A percentile compares a stretch with the other conserved stretches of the same genome.
These are phyloP conservation scores for Onychostruthus taczanowskii DNA, from an alignment of 2,113 vertebrate species.

Conservation along the genomic window DNA sequence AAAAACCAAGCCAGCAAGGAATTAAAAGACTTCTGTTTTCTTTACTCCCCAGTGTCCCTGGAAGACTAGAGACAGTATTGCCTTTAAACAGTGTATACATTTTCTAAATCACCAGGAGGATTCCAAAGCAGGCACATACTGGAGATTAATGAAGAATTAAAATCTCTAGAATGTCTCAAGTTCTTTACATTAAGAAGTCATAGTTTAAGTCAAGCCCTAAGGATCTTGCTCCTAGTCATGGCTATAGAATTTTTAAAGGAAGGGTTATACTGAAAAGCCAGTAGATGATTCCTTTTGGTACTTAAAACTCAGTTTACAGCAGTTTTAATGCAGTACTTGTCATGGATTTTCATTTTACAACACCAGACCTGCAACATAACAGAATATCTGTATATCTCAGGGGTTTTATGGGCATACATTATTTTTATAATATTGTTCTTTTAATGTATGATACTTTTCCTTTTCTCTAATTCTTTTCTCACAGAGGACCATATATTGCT, in stretches of 20 bases:
- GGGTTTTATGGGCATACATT: neutral
- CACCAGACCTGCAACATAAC: neutral
- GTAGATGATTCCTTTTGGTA: neutral
- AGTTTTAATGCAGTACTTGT: neutral
- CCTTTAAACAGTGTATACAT: neutral
- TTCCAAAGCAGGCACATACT: neutral
- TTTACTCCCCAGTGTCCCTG: neutral
- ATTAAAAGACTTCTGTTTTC: neutral
- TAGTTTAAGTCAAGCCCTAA: neutral
- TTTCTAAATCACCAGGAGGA: neutral
- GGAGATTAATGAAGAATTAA: neutral
- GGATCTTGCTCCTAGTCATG: neutral
- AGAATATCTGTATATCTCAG: neutral
- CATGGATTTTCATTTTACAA: neutral
- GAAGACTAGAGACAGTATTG: neutral
- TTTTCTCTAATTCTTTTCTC: neutral
- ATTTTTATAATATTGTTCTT: neutral
- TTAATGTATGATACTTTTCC: neutral
- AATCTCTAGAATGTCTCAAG: neutral
- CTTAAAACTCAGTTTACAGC: neutral
- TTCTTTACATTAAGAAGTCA: neutral
- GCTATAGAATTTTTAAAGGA: neutral
- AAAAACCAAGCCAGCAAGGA: neutral
- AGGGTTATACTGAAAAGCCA: neutral
- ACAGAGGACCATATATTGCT: neutral